A percentile compares a stretch with the other conserved stretches of the same genome.
phyloP scores from a whole-genome alignment of 2,888 invertebrate species.

The Hyppa rectilinea region DNA sequence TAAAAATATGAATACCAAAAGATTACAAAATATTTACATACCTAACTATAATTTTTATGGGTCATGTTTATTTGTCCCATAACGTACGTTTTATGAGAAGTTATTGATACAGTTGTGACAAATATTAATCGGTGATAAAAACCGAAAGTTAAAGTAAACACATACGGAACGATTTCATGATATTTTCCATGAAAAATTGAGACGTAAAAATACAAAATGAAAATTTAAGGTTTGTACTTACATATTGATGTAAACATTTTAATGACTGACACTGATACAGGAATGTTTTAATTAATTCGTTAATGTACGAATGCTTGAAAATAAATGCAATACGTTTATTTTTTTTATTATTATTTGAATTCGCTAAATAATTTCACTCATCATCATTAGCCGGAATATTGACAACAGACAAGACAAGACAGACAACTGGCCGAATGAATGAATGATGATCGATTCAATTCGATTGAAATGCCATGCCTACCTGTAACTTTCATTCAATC shows the following conservation, averaged over 20 bases:
- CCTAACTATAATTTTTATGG: conserved; percentile 29
- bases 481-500: conserved; percentile 10
- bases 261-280: conserved; percentile 36
- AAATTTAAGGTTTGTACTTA: conserved; percentile 48
- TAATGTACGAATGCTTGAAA: conserved; percentile 29
- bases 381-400: conserved; percentile 41
- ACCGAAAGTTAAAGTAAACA: not conserved
- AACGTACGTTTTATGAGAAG: not conserved
- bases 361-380: conserved; percentile 21
- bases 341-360: conserved; percentile 27
- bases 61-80: conserved; percentile 15
- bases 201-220: conserved; percentile 16
- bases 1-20: not conserved
- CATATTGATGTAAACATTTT: conserved; percentile 60
- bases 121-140: not conserved
- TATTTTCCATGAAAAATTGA: not conserved
- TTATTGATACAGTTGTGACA: conserved; percentile 34
- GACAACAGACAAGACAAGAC: conserved; percentile 20
- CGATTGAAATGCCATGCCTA: not conserved
- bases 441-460: conserved; percentile 1
- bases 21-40: conserved; percentile 50
- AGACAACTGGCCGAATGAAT: conserved; percentile 10
- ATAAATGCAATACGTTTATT: conserved; percentile 48
- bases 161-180: not conserved
- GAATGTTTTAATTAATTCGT: conserved; percentile 46